Evolutionary conservation across 2,888 invertebrate species (phyloP), one percentile per base, ranked within the genome.

Genomic region (Metalampra italica): DNA sequence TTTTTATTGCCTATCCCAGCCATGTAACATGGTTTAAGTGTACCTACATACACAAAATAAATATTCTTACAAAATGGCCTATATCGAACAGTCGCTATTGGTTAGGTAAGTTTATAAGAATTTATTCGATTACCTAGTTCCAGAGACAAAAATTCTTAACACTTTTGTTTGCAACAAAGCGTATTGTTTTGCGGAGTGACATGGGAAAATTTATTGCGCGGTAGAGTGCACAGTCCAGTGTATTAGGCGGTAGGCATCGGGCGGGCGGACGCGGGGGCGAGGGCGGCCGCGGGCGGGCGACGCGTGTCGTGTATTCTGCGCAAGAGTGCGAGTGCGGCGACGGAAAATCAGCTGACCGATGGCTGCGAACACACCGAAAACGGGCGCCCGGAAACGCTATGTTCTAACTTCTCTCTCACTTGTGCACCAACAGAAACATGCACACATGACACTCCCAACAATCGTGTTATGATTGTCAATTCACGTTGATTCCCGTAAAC

Each of bases 301-400:
- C 49, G 57, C 58, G 55, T 61, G 66, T 60, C 66, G 56, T 64
- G 61, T 59, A 68, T 62, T 76, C 73, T 69, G 75, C 74, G 75
- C 69, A 69, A 72, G 72, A 75, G 71, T 75, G 46, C 29, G 34
- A 15, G 44, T 4, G 46, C 34, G 14, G 34, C 62, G 68, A 71
- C 73, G 69, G 78, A 74, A 78, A 75, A 73, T 79, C 78, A 79
- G 78, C 83, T 81, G 82, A 70, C 58, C 57, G 59, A 9, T n/a
- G 14, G 57, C 58, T 60, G 56, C 58, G 55, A 60, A 56, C 53
- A 58, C 48, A 47, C 51, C 45, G 53, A 45, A 51, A 52, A 47
- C 52, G 51, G 56, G 52, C 50, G 47, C 46, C 52, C n/a, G n/a
- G n/a, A n/a, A n/a, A 46, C 39, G 14, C 39, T 13, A 13, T 5